Conservation (phyloP, 64 coral and sea anemone species). For the Porites lutea region DNA sequence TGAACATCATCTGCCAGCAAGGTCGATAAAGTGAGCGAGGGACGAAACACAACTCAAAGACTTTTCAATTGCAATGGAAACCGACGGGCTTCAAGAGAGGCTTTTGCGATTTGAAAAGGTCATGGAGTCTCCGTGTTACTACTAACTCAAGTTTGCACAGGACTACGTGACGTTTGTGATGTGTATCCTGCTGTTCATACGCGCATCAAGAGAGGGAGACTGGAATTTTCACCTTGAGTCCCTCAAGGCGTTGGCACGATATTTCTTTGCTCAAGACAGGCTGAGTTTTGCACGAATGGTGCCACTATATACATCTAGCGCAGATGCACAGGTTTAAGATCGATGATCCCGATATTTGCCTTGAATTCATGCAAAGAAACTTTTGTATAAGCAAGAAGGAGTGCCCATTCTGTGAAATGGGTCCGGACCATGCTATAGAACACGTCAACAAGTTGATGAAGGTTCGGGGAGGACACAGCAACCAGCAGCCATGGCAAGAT, state of each 20-base stretch:
- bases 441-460: slow-evolving; percentile 71
- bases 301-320: not conserved
- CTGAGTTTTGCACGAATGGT: slow-evolving; percentile 32
- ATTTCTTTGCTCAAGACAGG: slow-evolving; percentile 49
- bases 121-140: not conserved
- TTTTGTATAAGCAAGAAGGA: slow-evolving; percentile 67
- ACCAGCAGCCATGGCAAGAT: slow-evolving; percentile 9
- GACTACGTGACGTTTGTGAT: not conserved
- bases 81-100: not conserved
- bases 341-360: not conserved
- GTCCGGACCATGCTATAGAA: slow-evolving; percentile 57
- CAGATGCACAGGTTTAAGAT: slow-evolving; percentile 17
- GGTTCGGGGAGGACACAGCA: slow-evolving; percentile 59
- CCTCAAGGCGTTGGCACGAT: slow-evolving; percentile 25
- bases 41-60: too few species aligned
- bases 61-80: too few species aligned
- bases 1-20: too few species aligned
- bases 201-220: not conserved
- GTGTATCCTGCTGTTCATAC: not conserved
- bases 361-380: not conserved
- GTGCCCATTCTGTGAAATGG: slow-evolving; percentile 57
- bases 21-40: too few species aligned
- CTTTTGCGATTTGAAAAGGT: not conserved
- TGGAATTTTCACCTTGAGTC: slow-evolving; percentile 59
- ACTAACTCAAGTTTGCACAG: not conserved